phyloP scores from a whole-genome alignment of 2,888 invertebrate species.

The Ischnura elegans region DNA sequence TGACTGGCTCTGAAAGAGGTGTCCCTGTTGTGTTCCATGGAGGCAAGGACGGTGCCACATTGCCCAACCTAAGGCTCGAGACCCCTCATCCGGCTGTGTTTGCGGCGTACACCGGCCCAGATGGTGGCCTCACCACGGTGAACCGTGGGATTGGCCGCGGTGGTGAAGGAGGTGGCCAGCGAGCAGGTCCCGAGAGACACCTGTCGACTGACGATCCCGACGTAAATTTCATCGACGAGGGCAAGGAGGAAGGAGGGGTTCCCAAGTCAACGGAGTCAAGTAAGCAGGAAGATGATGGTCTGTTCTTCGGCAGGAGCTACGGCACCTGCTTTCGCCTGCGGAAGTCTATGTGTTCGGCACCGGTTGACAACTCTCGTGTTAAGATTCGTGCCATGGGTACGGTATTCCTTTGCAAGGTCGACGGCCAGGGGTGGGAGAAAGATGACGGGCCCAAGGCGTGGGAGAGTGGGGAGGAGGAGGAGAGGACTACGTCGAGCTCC shows the following conservation, averaged over 20 bases:
- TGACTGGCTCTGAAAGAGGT: neutral
- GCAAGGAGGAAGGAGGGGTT: conserved; percentile 77
- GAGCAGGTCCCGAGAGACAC: conserved; percentile 78
- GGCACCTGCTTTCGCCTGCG: conserved; percentile 64
- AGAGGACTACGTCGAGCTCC: conserved; percentile 35
- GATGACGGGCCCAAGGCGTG: neutral
- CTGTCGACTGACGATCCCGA: conserved; percentile 84
- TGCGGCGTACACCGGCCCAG: conserved; percentile 90
- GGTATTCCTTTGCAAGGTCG: conserved; percentile 72
- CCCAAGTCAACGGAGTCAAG: conserved; percentile 68
- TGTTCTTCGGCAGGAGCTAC: conserved; percentile 69
- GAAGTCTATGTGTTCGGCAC: conserved; percentile 46
- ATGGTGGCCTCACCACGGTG: conserved; percentile 88
- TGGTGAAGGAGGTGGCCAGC: neutral
- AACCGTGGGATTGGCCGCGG: conserved; percentile 79
- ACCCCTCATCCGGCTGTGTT: conserved; percentile 79
- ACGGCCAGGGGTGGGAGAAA: conserved; percentile 37
- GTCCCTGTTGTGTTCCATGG: conserved; percentile 81
- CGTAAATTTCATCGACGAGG: conserved; percentile 86
- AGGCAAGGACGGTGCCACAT: conserved; percentile 86
- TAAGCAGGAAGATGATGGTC: conserved; percentile 60
- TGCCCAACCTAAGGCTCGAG: conserved; percentile 83
- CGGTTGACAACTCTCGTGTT: conserved; percentile 75
- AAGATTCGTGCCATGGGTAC: conserved; percentile 76
- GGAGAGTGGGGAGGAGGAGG: conserved; percentile 14